Evolutionary conservation across 2,888 invertebrate genomes (phyloP), one percentile per base, ranked within the genome.

Genomic region (Muscina levida): DNA sequence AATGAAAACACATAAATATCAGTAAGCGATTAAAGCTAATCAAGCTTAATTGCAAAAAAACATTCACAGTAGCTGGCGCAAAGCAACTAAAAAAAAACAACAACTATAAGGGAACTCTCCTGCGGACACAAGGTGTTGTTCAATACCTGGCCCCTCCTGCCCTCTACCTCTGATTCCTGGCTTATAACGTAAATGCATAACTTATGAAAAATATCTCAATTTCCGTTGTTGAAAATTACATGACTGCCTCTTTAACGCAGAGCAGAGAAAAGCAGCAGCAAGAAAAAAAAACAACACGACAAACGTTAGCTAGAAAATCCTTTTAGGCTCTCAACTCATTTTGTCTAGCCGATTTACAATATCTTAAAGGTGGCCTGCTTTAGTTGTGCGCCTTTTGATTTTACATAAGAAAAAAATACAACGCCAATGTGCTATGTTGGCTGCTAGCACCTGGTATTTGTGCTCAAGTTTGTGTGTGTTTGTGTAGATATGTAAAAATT

Each of bases 121-220:
- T 66, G 17, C 10, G 19, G 48, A 24, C 56, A 77, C 46, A 77
- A 77, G 66, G 56, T 80, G 76, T 73, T 70, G 74, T 44, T 59
- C 53, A 56, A 53, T 62, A 46, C 56, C n/a, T 24, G 15, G 13
- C 10, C 37, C 13, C 31, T 24, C 8, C 56, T 70, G 6, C 46
- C 51, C 56, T 53, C 37, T 22, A 13, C 22, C 72, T 48, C 71
- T 11, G 19, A 48, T 39, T 62, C 13, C 26, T n/a, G n/a, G 42
- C 57, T 57, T 62, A n/a, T 39, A 62, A 22, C 44, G 6, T 24
- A 62, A 57, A 62, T 82, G 83, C 84, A 84, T 84, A 83, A 84
- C 82, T 84, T 84, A 82, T 85, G 84, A 85, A 86, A 86, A 86
- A 86, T 86, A 85, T 86, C 86, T 87, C 85, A 86, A 87, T 86